Base-by-base conservation (phyloP, 2,113 vertebrate genomes). In the Emydura subglobosa region DNA sequence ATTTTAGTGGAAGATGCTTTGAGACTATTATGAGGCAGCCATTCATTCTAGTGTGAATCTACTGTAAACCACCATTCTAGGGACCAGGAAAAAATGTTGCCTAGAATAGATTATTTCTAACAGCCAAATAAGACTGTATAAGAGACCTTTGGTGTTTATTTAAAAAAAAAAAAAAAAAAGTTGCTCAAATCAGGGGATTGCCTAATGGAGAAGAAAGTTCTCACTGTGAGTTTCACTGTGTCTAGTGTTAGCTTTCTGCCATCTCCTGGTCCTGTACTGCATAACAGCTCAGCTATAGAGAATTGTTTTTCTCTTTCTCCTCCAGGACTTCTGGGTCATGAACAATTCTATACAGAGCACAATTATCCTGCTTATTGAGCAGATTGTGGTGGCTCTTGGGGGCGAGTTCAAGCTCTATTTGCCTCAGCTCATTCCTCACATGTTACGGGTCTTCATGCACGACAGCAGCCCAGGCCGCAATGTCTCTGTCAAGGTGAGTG, bases 331-430 rank as follows among this genome's bases (percentile, higher is more conserved):
- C 97, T 99, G 99, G 99, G 99, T 99, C 44, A 99, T 99, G 92
- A 99, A 99, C 98, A 99, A 99, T 91, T 99, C 99, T 10, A 99
- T 99, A 96, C 99, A 99, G 98, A 99, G 99, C 98, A 99, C 99
- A 2, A 99, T 99, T 94, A 99, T 99, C 95, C 98, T 99, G 9
- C 98, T 99, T 55, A 99, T 99, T 0, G 99, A 99, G 97, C 99
- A 99, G 90, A 99, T 99, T 2, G 99, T 99, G 91, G 99, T 99
- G 53, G 99, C 99, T 7, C 98, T 99, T 1, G 99, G 99, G 1
- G 99, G 99, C 0, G 99, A 99, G 96, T 99, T 99, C 98, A 99
- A 99, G 79, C 99, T 99, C 21, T 99, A 99, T 91, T 98, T 99
- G 92, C 99, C 99, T 13, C 99, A 99, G 97, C 99, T 99, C 55